A percentile compares a stretch with the other conserved stretches of the same genome.
Conservation (phyloP, 2,888 invertebrate genomes). For the Acleris holmiana region DNA sequence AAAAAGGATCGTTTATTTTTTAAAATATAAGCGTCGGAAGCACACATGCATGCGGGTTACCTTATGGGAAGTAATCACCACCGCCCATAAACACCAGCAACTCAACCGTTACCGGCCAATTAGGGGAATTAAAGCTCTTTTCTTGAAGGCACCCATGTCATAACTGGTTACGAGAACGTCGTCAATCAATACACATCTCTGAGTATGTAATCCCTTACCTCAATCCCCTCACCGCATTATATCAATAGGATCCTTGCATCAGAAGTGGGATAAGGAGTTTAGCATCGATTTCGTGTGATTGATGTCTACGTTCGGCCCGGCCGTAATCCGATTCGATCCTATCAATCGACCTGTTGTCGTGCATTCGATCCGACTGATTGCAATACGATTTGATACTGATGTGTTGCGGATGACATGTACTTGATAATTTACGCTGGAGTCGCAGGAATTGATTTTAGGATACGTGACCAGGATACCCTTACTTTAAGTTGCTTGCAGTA, state of each 20-base stretch:
- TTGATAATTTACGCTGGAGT: neutral
- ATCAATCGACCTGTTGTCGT: conserved; percentile 45
- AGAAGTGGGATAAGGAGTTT: conserved; percentile 55
- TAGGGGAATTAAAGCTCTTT: no score
- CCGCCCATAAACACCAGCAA: no score
- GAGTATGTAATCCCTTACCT: conserved; percentile 4
- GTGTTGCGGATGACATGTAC: neutral
- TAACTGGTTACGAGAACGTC: neutral
- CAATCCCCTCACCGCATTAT: conserved; percentile 17
- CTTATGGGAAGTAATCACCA: no score
- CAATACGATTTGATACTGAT: conserved; percentile 39
- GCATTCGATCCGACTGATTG: conserved; percentile 53
- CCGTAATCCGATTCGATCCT: conserved; percentile 56
- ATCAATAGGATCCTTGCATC: conserved; percentile 36
- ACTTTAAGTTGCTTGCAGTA: no score
- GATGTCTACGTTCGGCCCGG: conserved; percentile 49
- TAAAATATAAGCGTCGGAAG: no score
- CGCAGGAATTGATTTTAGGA: neutral
- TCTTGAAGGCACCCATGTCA: no score
- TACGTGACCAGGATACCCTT: neutral
- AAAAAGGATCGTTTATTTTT: no score
- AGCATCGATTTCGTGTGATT: conserved; percentile 64
- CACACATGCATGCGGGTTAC: no score
- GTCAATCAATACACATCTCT: conserved; percentile 2
- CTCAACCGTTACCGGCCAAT: no score